A percentile compares a stretch with the other conserved stretches of the same genome.
Conservation (phyloP, 2,113 vertebrate genomes). For the Pseudorectes ferrugineus region DNA sequence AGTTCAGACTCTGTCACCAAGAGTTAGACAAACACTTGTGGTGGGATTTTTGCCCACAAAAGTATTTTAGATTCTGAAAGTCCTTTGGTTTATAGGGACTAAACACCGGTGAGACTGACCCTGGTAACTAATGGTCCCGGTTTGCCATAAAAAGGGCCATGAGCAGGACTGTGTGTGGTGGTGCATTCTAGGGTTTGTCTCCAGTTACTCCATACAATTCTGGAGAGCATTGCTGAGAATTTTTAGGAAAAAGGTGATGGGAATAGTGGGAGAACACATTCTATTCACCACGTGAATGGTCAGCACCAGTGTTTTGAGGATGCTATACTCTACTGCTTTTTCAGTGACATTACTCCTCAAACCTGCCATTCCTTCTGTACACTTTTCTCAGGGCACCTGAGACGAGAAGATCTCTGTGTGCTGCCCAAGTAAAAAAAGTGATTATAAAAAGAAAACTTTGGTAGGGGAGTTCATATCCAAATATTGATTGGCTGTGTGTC, state of each 20-base stretch:
- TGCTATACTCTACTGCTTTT: background rate
- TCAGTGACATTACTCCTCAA: background rate
- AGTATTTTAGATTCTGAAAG: background rate
- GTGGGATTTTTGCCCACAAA: background rate
- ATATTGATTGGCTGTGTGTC: background rate
- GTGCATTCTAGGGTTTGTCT: background rate
- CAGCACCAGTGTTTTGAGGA: background rate
- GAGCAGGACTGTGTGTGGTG: background rate
- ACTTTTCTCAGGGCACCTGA: background rate
- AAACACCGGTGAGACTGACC: accelerated
- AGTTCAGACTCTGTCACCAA: background rate
- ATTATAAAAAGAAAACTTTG: background rate
- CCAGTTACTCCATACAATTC: background rate
- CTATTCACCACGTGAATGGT: accelerated
- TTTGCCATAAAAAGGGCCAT: background rate
- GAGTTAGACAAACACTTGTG: background rate
- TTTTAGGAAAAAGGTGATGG: background rate
- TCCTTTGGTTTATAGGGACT: background rate
- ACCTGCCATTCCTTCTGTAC: background rate
- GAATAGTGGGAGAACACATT: background rate
- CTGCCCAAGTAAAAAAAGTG: background rate
- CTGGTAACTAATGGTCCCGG: background rate
- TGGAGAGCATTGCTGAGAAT: background rate
- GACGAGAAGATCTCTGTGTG: background rate
- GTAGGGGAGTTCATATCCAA: background rate